Base-by-base conservation (phyloP, 2,888 invertebrate genomes). In the Epirrita christyi region DNA sequence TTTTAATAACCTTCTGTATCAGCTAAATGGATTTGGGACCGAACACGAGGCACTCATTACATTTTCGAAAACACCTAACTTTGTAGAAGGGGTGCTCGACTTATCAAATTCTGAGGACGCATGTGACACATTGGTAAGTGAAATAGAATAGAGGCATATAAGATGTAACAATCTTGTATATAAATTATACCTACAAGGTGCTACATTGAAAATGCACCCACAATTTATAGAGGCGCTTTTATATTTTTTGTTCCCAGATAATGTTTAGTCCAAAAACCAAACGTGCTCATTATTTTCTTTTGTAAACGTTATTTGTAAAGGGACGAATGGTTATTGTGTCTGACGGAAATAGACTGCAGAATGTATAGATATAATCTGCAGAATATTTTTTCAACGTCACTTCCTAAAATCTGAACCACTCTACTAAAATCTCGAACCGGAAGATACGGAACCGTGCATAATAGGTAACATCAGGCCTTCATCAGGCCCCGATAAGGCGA, bases 1-100 rank as follows among this genome's bases (percentile, higher is more conserved):
- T 90, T 91, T 89, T 89, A 89, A 89, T 88, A 88, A 88, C 88
- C 86, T 81, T 73, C 83, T 82, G 85, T 86, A 85, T 85, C 83
- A 80, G 77, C 81, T 79, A 90, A 88, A 89, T 89, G 86, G 88
- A 86, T 86, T 85, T 78, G 76, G 83, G 83, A 78, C 70, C 68
- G 66, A 69, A 64, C 67, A 66, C 71, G 66, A 70, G 69, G 69
- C 69, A 72, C 72, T 80, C 77, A 75, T 75, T 77, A 79, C 70
- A 65, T 76, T 81, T 73, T 72, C 65, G 61, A 61, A 64, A 68
- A 61, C 68, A 68, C 67, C 67, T 68, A 71, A 67, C 55, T 67
- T 64, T 53, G 44, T 46, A 44, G 58, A 67, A 67, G 65, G 67
- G 67, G 63, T 66, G 65, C 53, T 51, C 46, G 51, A 51, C 51